A percentile compares a stretch with the other conserved stretches of the same genome.
phyloP scores from a whole-genome alignment of 2,888 invertebrate genomes.

The Baccha elongata region DNA sequence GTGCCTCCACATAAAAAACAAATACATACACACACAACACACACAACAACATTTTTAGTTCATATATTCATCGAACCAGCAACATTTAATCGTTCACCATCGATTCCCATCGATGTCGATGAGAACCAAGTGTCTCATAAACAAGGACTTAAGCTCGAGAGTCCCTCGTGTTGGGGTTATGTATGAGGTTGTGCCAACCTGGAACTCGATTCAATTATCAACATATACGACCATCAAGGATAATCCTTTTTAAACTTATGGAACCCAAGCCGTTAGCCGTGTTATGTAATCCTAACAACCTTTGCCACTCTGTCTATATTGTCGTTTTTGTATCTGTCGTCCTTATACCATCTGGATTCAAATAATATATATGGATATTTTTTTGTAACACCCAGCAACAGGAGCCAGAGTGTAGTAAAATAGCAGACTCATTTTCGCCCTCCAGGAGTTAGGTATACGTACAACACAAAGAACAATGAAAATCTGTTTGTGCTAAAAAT shows the following conservation, averaged over 20 bases:
- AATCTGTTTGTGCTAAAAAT: constrained; percentile 32
- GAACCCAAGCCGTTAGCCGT: constrained; percentile 60
- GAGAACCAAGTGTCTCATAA: constrained; percentile 67
- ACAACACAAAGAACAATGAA: constrained; percentile 55
- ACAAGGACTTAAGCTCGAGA: constrained; percentile 67
- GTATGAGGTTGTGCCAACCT: constrained; percentile 45
- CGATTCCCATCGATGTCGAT: constrained; percentile 71
- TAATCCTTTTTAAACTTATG: constrained; percentile 70
- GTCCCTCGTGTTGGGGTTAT: constrained; percentile 30
- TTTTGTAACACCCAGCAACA: constrained; percentile 10
- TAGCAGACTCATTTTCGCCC: constrained; percentile 36
- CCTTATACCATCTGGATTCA: constrained; percentile 59
- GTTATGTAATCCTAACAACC: constrained; percentile 62
- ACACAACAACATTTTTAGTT: background rate
- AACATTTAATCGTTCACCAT: constrained; percentile 67
- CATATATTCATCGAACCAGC: constrained; percentile 52
- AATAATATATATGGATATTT: constrained; percentile 29
- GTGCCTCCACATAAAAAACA: background rate
- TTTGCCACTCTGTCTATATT: constrained; percentile 46
- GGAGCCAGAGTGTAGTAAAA: background rate
- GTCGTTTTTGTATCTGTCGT: background rate
- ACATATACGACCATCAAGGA: constrained; percentile 62
- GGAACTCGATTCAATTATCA: constrained; percentile 70
- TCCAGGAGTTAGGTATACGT: constrained; percentile 22
- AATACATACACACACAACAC: background rate